Conservation (phyloP, 92 coral and sea anemone genomes). For the Siderastrea siderea region DNA sequence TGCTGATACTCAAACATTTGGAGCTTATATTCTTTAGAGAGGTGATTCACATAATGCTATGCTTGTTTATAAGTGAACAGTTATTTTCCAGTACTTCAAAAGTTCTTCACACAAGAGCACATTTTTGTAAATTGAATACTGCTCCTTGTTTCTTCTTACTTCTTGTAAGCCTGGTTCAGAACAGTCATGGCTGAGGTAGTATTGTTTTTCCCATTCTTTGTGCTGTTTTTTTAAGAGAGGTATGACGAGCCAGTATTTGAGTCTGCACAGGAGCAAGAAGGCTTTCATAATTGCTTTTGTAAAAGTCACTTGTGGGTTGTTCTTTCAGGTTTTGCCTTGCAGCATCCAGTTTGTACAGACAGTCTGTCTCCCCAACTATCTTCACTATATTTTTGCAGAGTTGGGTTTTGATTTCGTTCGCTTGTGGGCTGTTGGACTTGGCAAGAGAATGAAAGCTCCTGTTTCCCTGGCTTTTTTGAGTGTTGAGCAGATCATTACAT, state of each 20-base stretch:
- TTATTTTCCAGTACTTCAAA: constrained; percentile 35
- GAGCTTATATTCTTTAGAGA: too few relatives aligned
- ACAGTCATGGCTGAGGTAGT: constrained; percentile 41
- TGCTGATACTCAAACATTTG: too few relatives aligned
- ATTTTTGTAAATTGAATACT: constrained; percentile 34
- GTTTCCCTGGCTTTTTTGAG: too few relatives aligned
- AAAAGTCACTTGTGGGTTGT: constrained; percentile 32
- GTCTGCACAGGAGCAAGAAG: too few relatives aligned
- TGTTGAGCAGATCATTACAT: too few relatives aligned
- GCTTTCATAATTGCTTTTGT: background rate
- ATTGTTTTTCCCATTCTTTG: constrained; percentile 45
- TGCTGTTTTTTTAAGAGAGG: constrained; percentile 24
- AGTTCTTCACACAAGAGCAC: constrained; percentile 43
- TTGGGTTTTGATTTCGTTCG: constrained; percentile 15
- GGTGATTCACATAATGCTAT: too few relatives aligned
- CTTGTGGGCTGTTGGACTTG: background rate
- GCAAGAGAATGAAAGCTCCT: too few relatives aligned
- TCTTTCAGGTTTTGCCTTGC: constrained; percentile 37
- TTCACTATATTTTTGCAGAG: constrained; percentile 41
- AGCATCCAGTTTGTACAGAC: constrained; percentile 16
- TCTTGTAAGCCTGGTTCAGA: constrained; percentile 36
- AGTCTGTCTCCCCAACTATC: constrained; percentile 37
- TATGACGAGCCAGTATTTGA: too few relatives aligned
- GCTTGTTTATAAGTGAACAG: constrained; percentile 35
- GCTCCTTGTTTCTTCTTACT: constrained; percentile 34